phyloP scores from a whole-genome alignment of 2,888 invertebrate species.

The Fragum whitleyi region DNA sequence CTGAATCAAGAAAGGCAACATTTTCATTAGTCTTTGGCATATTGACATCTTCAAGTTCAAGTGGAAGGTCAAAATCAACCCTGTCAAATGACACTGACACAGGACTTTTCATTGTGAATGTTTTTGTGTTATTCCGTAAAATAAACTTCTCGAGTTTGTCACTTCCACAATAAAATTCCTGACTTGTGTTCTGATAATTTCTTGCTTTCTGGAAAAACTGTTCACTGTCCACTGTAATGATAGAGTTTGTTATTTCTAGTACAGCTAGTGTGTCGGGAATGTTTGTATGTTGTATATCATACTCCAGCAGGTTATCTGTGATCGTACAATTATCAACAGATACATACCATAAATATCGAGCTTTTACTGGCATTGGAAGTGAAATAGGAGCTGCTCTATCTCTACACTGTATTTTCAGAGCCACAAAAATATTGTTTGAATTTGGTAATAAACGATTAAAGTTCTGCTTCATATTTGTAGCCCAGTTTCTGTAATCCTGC shows the following conservation, averaged over 20 bases:
- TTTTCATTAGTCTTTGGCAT: background rate
- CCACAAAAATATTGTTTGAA: constrained; percentile 26
- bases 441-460: constrained; percentile 32
- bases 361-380: constrained; percentile 61
- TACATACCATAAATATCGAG: constrained; percentile 54
- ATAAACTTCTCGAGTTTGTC: constrained; percentile 43
- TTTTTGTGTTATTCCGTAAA: constrained; percentile 41
- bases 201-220: constrained; percentile 28
- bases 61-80: background rate
- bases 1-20: background rate
- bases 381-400: constrained; percentile 27
- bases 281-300: constrained; percentile 22
- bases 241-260: constrained; percentile 38
- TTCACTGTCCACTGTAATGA: constrained; percentile 19
- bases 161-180: constrained; percentile 54
- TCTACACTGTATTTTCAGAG: constrained; percentile 52
- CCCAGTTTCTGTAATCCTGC: constrained; percentile 55
- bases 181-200: constrained; percentile 41
- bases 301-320: constrained; percentile 45
- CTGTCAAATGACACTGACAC: no score
- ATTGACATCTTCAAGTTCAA: background rate
- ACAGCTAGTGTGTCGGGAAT: constrained; percentile 40
- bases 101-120: constrained; percentile 9
- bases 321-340: constrained; percentile 53
- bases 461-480: constrained; percentile 34